These are phyloP conservation scores for Whitmania pigra DNA, from an alignment of 1,140 invertebrate genomes.

Conservation along the genomic window DNA sequence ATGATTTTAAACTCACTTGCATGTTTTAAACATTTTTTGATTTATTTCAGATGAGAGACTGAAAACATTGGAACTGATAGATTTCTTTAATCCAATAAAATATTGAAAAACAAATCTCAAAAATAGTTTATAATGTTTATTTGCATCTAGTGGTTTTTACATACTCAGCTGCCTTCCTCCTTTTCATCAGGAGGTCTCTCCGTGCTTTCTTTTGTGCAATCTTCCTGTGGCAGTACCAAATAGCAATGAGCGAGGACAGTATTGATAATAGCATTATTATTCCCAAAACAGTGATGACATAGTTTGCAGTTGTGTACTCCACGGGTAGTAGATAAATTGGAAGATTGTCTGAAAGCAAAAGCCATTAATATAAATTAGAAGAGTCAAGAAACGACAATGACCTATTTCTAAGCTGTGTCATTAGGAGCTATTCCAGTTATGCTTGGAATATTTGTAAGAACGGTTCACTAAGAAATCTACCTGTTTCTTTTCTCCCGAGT, in stretches of 20 bases:
- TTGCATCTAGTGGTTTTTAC: background rate
- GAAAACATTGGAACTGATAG: background rate
- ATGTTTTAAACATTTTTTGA: background rate
- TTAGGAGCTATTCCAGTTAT: too few species aligned
- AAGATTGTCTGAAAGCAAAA: background rate
- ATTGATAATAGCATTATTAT: background rate
- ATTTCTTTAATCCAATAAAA: background rate
- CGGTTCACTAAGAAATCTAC: too few species aligned
- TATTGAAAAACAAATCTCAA: too few species aligned
- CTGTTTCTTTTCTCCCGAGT: too few species aligned
- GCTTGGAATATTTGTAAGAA: too few species aligned
- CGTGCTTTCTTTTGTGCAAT: background rate
- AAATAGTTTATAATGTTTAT: background rate
- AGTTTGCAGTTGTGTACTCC: background rate
- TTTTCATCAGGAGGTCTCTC: background rate
- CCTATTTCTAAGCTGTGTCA: too few species aligned
- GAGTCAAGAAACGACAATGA: too few species aligned
- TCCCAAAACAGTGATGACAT: background rate
- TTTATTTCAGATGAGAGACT: conserved; percentile 1
- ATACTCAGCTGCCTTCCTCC: background rate
- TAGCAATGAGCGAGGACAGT: background rate
- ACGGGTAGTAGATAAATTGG: background rate
- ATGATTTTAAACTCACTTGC: background rate
- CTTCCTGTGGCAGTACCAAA: conserved; percentile 1
- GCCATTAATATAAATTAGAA: background rate